Conservation (phyloP, 2,888 invertebrate genomes). For the Amorpha juglandis region DNA sequence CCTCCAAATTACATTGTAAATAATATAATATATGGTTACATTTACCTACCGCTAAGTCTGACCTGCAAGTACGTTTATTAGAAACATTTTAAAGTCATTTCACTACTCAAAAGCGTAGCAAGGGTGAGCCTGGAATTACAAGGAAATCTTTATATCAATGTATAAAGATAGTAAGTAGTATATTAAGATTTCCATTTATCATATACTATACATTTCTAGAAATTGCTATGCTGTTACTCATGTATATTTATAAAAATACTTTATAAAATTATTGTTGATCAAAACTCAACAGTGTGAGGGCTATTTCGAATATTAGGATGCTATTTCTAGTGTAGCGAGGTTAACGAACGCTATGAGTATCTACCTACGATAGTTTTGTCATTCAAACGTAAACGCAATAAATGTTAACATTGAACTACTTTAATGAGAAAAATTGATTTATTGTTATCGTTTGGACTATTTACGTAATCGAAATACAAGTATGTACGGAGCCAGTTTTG, state of each 20-base stretch:
- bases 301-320: constrained; percentile 24
- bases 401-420: constrained; percentile 38
- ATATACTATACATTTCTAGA: not conserved
- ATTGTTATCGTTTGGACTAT: constrained; percentile 2
- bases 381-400: constrained; percentile 32
- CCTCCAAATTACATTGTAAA: not conserved
- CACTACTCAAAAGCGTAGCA: too few species aligned
- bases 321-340: constrained; percentile 39
- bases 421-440: constrained; percentile 11
- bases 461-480: not conserved
- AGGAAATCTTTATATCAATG: too few species aligned
- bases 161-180: not conserved
- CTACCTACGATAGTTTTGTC: constrained; percentile 35
- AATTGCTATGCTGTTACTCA: not conserved
- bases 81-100: too few species aligned
- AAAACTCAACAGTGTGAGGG: not conserved
- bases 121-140: too few species aligned
- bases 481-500: not conserved
- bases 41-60: too few species aligned
- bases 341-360: constrained; percentile 39
- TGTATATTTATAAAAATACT: not conserved
- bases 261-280: constrained; percentile 1
- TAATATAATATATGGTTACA: too few species aligned
- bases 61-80: too few species aligned
- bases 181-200: not conserved